Base-by-base conservation (phyloP, 2,113 vertebrate genomes). In the Mesoclemmys tuberculata region DNA sequence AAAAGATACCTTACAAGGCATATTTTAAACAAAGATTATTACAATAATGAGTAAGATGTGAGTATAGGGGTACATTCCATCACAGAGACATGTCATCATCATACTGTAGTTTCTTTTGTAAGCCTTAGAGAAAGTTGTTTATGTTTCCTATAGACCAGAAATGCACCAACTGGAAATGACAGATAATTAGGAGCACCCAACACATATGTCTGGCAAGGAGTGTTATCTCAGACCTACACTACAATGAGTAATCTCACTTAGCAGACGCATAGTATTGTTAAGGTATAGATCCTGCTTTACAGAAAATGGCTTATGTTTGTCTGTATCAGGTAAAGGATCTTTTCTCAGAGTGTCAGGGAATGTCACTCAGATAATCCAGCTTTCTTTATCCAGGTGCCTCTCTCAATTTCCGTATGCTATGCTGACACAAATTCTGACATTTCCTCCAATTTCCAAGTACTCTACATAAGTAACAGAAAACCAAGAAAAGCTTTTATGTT, bases 171-270 rank as follows among this genome's bases (percentile, higher is more conserved):
- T 78, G 90, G 84, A 86, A 93, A 91, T 1, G 92, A 90, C 78
- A 93, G 85, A 92, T 68, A 92, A 86, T 78, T 1, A 87, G 74
- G 85, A 96, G 85, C 84, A 78, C 35, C 84, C 3, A 0, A 85
- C 92, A 94, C 78, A 74, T 85, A 87, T 48, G 41, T 90, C 92
- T n/a, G 44, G 52, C 95, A 88, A 95, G 80, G 90, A 96, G 18
- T 77, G n/a, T 85, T 91, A 74, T 96, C 93, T 96, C 84, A 78
- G 79, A 84, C 46, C 90, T 74, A 80, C 38, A 46, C 49, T 79
- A 75, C 27, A 77, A 51, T 90, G 54, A 83, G 1, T 29, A 94
- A 84, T 82, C 85, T 88, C 82, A 64, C 89, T 87, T 8, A 2
- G 87, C 89, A 94, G 74, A 75, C 41, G 48, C 0, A 0, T 10